Base-by-base conservation (phyloP, 35 echinoderm and acorn worm species). In the Lytechinus variegatus region DNA sequence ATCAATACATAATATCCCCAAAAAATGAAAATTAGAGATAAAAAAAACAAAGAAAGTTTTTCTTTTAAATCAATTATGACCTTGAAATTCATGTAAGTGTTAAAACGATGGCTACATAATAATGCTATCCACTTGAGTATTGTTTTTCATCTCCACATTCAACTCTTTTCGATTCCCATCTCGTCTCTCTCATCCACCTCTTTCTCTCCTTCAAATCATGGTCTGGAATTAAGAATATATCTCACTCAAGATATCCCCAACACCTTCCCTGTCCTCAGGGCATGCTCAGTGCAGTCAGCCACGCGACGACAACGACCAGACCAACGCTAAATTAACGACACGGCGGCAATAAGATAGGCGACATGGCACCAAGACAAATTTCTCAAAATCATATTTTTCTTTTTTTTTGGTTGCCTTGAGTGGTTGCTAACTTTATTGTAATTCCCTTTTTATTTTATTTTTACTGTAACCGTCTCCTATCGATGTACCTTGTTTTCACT, bases 201-300 rank as follows among this genome's bases (percentile, higher is more conserved):
- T 44, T n/a, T 54, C 28, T 16, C 88, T 54, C 88, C 27, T 54
- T 90, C 52, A 9, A 90, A 6, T 33, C 88, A 90, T 90, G 88
- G 88, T 90, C 88, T 90, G 88, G 88, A 90, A 90, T 90, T 51
- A 54, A 90, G 88, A 90, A 90, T 90, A 90, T 90, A 90, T 19
- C 52, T 44, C 88, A 44, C 29, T 90, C 88, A 52, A 44, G 88
- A 52, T 54, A 13, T 33, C 10, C 27, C 27, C 88, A 90, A 90
- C 88, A 90, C 88, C 88, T 90, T 90, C 88, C 52, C 10, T 21
- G 29, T 90, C 88, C 88, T 90, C 88, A 44, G 88, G 88, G 88
- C 88, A 90, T 90, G 88, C 88, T 90, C 88, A 54, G 88, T 54
- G 88, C 88, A 90, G 88, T 90, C 88, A 90, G 88, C 88, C 88